Conservation (phyloP, 2,797 vertebrate species). For the Myripristis murdjan region DNA sequence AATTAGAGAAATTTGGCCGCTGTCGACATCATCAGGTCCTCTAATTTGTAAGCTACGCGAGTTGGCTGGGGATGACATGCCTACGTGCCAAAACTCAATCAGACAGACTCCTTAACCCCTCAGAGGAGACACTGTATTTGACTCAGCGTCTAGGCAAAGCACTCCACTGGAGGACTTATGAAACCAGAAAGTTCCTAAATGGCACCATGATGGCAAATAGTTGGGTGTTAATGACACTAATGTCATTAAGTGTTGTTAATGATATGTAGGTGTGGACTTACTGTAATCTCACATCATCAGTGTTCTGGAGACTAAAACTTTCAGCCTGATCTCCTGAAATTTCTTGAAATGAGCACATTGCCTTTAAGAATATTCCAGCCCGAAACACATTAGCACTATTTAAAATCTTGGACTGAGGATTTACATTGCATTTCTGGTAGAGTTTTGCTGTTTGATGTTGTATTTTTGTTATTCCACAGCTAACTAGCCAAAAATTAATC, state of each 20-base stretch:
- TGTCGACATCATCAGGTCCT: slow-evolving; percentile 70
- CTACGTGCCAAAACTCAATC: slow-evolving; percentile 66
- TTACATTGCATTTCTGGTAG: no score
- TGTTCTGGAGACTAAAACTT: background rate
- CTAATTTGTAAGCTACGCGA: slow-evolving; percentile 75
- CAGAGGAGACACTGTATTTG: slow-evolving; percentile 50
- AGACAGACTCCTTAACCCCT: slow-evolving; percentile 65
- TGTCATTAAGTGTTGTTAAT: background rate
- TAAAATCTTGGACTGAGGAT: no score
- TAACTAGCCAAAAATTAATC: no score
- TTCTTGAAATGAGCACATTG: background rate
- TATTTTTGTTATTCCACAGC: no score
- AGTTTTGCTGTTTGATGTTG: no score
- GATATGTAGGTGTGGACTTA: background rate
- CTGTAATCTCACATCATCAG: background rate
- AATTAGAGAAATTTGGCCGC: slow-evolving; percentile 75
- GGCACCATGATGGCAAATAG: background rate
- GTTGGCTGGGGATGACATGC: slow-evolving; percentile 65
- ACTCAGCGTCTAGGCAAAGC: slow-evolving; percentile 40
- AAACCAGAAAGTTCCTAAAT: background rate
- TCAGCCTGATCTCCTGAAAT: background rate
- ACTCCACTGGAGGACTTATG: slow-evolving; percentile 1
- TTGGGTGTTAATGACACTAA: background rate
- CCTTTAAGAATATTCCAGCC: no score
- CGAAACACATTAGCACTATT: no score